phyloP scores from a whole-genome alignment of 2,888 invertebrate species.

The Diaphora mendica region DNA sequence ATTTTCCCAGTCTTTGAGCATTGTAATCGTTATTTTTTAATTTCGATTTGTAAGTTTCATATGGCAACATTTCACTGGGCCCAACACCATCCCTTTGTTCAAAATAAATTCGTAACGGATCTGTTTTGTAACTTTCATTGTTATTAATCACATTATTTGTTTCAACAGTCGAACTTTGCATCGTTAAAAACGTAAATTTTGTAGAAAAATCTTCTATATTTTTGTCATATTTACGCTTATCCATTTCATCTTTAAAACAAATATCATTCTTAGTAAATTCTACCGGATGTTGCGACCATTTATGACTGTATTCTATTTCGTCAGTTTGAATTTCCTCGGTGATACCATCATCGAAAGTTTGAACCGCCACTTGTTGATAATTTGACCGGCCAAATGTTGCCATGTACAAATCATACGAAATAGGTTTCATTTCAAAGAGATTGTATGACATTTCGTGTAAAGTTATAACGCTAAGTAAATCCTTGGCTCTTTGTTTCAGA shows the following conservation, averaged over 20 bases:
- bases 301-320: conserved; percentile 60
- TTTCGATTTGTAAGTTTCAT: conserved; percentile 68
- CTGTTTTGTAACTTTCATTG: conserved; percentile 63
- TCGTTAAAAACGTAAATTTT: conserved; percentile 66
- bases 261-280: conserved; percentile 73
- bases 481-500: conserved; percentile 72
- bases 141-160: conserved; percentile 43
- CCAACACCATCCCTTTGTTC: conserved; percentile 81
- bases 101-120: conserved; percentile 74
- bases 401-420: conserved; percentile 81
- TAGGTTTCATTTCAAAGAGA: conserved; percentile 81
- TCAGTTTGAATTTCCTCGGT: conserved; percentile 78
- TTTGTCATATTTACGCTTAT: conserved; percentile 51
- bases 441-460: conserved; percentile 79
- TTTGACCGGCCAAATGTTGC: conserved; percentile 77
- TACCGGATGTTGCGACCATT: conserved; percentile 81
- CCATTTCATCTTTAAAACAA: conserved; percentile 49
- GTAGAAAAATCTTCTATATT: conserved; percentile 64
- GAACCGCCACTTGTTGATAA: conserved; percentile 73
- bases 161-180: conserved; percentile 42
- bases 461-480: conserved; percentile 76
- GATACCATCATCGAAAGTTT: conserved; percentile 81
- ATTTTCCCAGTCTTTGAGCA: conserved; percentile 62
- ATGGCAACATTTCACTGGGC: conserved; percentile 67
- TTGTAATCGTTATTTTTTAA: conserved; percentile 67